A percentile compares a stretch with the other conserved stretches of the same genome.
phyloP scores from a whole-genome alignment of 2,113 vertebrate species.

The Coptodon bakossiorum region DNA sequence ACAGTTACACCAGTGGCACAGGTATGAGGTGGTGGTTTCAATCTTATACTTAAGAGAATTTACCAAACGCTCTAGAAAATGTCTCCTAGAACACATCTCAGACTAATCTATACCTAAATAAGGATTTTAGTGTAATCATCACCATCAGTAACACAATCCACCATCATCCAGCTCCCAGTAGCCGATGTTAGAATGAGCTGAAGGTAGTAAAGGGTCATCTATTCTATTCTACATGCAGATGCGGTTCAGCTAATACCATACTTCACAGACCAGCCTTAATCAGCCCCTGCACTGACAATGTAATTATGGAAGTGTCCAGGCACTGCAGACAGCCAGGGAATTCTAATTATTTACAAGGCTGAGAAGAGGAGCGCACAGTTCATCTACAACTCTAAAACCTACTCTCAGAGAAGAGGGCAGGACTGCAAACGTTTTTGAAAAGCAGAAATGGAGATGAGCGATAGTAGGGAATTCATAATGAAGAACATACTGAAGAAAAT shows the following conservation, averaged over 20 bases:
- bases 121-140: neutral
- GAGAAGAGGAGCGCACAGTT: slow-evolving; percentile 20
- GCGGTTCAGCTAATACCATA: slow-evolving; percentile 51
- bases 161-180: neutral
- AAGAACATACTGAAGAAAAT: neutral
- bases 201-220: slow-evolving; percentile 32
- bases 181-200: neutral
- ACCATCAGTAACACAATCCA: neutral
- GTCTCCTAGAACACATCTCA: neutral
- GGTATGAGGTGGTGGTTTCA: neutral
- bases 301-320: slow-evolving; percentile 74
- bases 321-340: slow-evolving; percentile 52
- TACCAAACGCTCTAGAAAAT: neutral
- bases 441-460: neutral
- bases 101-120: neutral
- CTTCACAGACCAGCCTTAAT: slow-evolving; percentile 66
- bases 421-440: neutral
- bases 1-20: neutral
- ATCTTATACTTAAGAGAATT: neutral
- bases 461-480: neutral
- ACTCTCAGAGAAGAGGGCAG: neutral
- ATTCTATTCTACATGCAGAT: slow-evolving; percentile 54
- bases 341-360: slow-evolving; percentile 66
- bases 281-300: slow-evolving; percentile 68
- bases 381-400: neutral